Evolutionary conservation across 2,888 invertebrate genomes (phyloP).

Genomic region (Apotomis turbidana): DNA sequence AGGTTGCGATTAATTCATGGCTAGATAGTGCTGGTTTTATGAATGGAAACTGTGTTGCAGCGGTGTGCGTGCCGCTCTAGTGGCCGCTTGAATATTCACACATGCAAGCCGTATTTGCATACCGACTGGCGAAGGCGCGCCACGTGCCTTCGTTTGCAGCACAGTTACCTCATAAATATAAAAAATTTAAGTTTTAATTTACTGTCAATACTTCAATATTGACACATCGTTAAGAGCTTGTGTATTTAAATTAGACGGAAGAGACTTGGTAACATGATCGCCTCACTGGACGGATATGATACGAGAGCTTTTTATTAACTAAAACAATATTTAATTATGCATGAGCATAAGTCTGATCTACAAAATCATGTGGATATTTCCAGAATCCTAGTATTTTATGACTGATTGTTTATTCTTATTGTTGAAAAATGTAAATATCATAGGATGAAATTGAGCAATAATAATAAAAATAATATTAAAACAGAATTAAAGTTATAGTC

Average conservation of each 20-base stretch:
- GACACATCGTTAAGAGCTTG: slow-evolving; percentile 40
- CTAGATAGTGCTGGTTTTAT: slow-evolving; percentile 81
- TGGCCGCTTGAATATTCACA: slow-evolving; percentile 60
- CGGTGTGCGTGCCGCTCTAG: slow-evolving; percentile 65
- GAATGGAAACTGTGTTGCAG: slow-evolving; percentile 71
- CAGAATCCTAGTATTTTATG: neutral
- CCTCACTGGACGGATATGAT: neutral
- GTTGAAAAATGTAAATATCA: neutral
- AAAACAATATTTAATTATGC: neutral
- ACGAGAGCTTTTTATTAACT: neutral
- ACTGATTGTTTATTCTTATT: neutral
- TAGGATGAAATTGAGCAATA: slow-evolving; percentile 1
- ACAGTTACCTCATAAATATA: slow-evolving; percentile 80
- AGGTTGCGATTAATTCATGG: slow-evolving; percentile 84
- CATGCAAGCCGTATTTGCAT: slow-evolving; percentile 71
- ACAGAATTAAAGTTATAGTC: no score
- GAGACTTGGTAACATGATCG: slow-evolving; percentile 29
- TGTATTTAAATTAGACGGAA: slow-evolving; percentile 32
- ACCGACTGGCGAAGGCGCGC: slow-evolving; percentile 72
- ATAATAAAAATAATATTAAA: neutral
- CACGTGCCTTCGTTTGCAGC: slow-evolving; percentile 74
- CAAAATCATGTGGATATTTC: neutral
- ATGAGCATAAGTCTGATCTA: neutral
- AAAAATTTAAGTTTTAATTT: slow-evolving; percentile 69
- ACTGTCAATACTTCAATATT: slow-evolving; percentile 40